Conservation (phyloP, 2,888 invertebrate species). For the Arrhopalites spinosus region DNA sequence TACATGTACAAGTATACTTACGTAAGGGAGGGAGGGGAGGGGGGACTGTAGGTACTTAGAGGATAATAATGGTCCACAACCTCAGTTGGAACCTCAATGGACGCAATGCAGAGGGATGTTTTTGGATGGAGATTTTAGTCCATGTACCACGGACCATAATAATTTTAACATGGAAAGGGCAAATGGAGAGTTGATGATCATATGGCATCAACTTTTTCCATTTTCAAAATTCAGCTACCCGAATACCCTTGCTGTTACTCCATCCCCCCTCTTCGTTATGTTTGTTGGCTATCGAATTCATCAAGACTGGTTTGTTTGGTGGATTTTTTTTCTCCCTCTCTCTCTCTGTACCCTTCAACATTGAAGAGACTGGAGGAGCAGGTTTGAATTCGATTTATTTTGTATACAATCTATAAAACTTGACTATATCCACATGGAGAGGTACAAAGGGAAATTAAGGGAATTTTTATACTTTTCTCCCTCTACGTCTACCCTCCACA, state of each 20-base stretch:
- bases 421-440: no score
- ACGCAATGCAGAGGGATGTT: no score
- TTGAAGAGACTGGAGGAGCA: not conserved
- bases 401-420: no score
- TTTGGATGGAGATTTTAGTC: no score
- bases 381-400: not conserved
- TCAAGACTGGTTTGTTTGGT: conserved; percentile 31
- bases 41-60: no score
- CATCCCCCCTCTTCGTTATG: not conserved
- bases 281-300: conserved; percentile 24
- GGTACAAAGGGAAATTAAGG: not conserved
- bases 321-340: conserved; percentile 26
- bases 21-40: no score
- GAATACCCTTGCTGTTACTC: not conserved
- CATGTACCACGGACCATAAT: not conserved
- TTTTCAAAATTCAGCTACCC: not conserved
- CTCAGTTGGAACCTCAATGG: not conserved
- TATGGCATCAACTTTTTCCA: not conserved
- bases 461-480: conserved; percentile 4
- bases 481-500: no score
- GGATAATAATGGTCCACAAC: not conserved
- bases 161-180: not conserved
- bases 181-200: not conserved
- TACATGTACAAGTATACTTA: not conserved
- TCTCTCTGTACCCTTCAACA: not conserved